A percentile compares a stretch with the other conserved stretches of the same genome.
These are phyloP conservation scores for Telmatochromis brachygnathus DNA, from an alignment of 2,113 vertebrate species.

Conservation along the genomic window DNA sequence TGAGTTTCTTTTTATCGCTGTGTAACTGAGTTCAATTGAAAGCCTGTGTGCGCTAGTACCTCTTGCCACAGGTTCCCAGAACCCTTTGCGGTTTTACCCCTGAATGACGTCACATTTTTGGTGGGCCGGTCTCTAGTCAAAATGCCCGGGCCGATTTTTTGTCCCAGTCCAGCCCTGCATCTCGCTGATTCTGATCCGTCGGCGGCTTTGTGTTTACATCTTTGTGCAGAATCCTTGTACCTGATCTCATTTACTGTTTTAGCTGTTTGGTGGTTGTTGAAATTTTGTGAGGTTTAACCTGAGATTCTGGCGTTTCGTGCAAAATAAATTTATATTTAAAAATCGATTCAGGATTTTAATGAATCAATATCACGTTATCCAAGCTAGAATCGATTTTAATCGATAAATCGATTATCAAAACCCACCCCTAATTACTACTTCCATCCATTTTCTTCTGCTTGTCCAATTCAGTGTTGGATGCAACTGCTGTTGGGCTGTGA, in stretches of 20 bases:
- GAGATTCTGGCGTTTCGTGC: fast-evolving
- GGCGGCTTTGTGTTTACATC: fast-evolving
- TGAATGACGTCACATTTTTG: no score
- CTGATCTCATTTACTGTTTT: neutral
- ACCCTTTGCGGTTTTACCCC: no score
- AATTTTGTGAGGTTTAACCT: neutral
- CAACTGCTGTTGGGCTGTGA: neutral
- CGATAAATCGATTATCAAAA: neutral
- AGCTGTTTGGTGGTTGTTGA: fast-evolving
- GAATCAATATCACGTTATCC: no score
- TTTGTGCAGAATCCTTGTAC: fast-evolving
- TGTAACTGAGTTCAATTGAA: no score
- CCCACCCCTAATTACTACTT: neutral
- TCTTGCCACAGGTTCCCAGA: no score
- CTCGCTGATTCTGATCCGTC: fast-evolving
- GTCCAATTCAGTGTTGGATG: neutral
- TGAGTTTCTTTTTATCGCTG: no score
- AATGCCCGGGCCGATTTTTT: no score
- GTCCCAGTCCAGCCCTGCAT: neutral
- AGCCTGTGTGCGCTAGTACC: no score
- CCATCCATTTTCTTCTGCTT: neutral
- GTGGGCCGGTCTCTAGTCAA: no score
- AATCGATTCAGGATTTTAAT: neutral
- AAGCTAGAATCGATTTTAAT: neutral
- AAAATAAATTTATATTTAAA: neutral